Conservation (phyloP, 2,888 invertebrate genomes). For the Petrolisthes cinctipes region DNA sequence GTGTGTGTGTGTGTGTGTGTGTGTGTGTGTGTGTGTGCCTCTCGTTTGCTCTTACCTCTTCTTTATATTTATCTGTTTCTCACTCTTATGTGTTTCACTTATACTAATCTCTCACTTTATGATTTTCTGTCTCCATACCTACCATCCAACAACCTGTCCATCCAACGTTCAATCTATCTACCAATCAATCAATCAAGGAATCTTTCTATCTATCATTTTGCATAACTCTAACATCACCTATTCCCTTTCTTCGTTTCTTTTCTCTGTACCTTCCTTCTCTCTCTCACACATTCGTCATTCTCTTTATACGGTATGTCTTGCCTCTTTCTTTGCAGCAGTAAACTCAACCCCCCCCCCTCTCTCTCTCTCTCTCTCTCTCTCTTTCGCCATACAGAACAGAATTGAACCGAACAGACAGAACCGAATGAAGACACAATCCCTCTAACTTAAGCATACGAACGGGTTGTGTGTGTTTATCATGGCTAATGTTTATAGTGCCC, state of each 20-base stretch:
- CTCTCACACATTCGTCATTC: neutral
- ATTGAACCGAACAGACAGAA: no score
- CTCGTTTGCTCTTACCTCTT: neutral
- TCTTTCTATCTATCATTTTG: neutral
- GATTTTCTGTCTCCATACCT: neutral
- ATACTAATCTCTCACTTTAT: no score
- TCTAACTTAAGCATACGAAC: no score
- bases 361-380: neutral
- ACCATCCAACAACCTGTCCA: neutral
- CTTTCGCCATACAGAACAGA: neutral
- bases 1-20: conserved; percentile 1
- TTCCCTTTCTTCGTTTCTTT: neutral
- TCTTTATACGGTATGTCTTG: no score
- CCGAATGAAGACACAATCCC: no score
- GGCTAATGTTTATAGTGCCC: no score
- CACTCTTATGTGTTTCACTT: no score
- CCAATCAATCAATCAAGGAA: neutral
- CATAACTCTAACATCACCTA: neutral
- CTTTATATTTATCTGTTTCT: no score
- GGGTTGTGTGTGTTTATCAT: no score
- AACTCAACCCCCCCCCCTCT: neutral
- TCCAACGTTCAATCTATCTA: neutral
- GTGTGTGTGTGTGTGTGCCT: neutral
- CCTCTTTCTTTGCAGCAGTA: neutral
- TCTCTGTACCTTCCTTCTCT: neutral